Conservation (phyloP, 2,888 invertebrate species). For the Helobdella robusta region DNA sequence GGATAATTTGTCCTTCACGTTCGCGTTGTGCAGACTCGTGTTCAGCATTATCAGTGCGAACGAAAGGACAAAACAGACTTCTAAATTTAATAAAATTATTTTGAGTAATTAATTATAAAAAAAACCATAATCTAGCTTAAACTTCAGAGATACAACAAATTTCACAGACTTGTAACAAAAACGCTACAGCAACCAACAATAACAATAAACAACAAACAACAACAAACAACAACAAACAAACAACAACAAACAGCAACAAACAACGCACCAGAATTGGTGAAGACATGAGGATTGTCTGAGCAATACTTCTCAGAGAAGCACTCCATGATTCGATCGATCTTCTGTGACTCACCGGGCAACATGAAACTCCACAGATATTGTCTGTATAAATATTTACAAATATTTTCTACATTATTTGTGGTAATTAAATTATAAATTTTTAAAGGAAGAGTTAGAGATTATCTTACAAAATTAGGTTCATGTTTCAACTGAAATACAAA, state of each 20-base stretch:
- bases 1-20: conserved; percentile 89
- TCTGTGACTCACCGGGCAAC: conserved; percentile 93
- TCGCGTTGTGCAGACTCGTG: conserved; percentile 93
- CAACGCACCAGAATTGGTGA: conserved; percentile 70
- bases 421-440: too few relatives aligned
- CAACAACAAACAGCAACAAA: too few relatives aligned
- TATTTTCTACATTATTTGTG: too few relatives aligned
- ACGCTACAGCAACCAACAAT: too few relatives aligned
- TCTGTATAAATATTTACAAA: too few relatives aligned
- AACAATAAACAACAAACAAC: too few relatives aligned
- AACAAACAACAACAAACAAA: too few relatives aligned
- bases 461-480: too few relatives aligned
- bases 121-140: background rate
- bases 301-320: conserved; percentile 95
- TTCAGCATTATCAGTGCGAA: conserved; percentile 98
- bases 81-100: conserved; percentile 48
- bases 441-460: too few relatives aligned
- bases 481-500: too few relatives aligned
- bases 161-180: too few relatives aligned
- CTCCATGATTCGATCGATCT: conserved; percentile 99
- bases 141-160: background rate
- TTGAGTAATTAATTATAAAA: conserved; percentile 2
- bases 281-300: conserved; percentile 88
- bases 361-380: conserved; percentile 98
- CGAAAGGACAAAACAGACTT: conserved; percentile 93